Conservation (phyloP, 2,113 vertebrate species). For the Platysternon megacephalum region DNA sequence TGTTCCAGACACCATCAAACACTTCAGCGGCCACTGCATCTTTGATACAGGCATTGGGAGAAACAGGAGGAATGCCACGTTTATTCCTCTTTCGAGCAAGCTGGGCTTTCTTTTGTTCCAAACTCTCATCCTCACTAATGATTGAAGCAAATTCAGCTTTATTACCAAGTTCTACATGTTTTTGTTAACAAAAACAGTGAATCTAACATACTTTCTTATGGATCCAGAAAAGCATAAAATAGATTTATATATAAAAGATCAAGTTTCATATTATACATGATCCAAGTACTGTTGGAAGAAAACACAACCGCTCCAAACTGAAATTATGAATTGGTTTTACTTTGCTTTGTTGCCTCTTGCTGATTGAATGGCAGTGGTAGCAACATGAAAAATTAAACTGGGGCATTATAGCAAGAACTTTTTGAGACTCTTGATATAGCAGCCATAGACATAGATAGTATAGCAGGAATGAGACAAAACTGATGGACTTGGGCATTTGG, state of each 20-base stretch:
- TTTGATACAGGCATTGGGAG: constrained; percentile 84
- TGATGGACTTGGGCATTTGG: not conserved
- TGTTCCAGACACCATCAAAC: constrained; percentile 84
- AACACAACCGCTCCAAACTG: not conserved
- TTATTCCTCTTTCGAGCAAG: constrained; percentile 58
- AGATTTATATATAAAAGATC: not conserved
- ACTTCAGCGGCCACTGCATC: constrained; percentile 82
- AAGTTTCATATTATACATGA: not conserved
- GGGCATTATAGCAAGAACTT: not conserved
- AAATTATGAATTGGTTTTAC: not conserved
- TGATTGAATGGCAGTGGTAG: not conserved
- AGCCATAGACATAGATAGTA: not conserved
- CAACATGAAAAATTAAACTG: not conserved
- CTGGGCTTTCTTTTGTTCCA: constrained; percentile 67
- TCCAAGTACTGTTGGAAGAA: not conserved
- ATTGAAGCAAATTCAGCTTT: constrained; percentile 61
- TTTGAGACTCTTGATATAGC: not conserved
- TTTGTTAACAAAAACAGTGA: not conserved
- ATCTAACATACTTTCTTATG: not conserved
- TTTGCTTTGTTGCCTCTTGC: not conserved
- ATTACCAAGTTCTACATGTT: not conserved
- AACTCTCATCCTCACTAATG: constrained; percentile 77
- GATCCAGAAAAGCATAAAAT: not conserved
- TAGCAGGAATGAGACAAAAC: not conserved
- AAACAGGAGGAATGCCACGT: constrained; percentile 82